phyloP scores from a whole-genome alignment of 2,113 vertebrate species.

The Platysteira castanea region DNA sequence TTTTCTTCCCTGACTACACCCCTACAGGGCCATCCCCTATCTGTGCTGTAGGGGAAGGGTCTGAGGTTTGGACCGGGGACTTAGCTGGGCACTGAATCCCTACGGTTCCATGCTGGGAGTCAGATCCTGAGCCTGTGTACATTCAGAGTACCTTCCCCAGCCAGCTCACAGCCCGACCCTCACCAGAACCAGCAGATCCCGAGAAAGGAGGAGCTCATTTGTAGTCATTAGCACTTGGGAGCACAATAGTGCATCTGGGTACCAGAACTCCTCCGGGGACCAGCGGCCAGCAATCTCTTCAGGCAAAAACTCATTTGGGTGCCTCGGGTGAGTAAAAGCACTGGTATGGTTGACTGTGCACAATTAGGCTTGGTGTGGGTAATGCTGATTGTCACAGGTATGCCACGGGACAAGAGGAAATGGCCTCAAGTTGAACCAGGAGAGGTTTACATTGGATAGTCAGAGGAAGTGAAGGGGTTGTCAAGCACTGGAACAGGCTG shows the following conservation, averaged over 20 bases:
- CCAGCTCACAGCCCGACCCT: background rate
- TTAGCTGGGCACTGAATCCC: background rate
- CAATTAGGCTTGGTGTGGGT: background rate
- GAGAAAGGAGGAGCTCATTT: background rate
- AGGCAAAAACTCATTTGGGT: background rate
- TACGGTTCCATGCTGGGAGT: background rate
- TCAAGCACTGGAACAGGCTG: background rate
- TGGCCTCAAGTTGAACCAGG: background rate
- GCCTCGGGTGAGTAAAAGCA: background rate
- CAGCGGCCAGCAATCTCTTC: background rate
- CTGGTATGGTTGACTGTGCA: background rate
- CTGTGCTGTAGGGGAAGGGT: background rate
- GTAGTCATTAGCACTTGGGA: background rate
- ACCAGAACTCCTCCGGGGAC: background rate
- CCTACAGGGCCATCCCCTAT: fast-evolving
- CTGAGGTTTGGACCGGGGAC: background rate
- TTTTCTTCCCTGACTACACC: background rate
- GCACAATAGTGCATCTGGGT: fast-evolving
- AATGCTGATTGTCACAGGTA: background rate
- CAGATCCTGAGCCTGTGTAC: background rate
- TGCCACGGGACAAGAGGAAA: background rate
- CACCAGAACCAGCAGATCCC: background rate
- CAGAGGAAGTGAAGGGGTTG: background rate
- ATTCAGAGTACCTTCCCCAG: background rate
- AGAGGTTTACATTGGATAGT: background rate